Evolutionary conservation across 2,797 vertebrate species (phyloP).

Genomic region (Phaenicophaeus curvirostris): DNA sequence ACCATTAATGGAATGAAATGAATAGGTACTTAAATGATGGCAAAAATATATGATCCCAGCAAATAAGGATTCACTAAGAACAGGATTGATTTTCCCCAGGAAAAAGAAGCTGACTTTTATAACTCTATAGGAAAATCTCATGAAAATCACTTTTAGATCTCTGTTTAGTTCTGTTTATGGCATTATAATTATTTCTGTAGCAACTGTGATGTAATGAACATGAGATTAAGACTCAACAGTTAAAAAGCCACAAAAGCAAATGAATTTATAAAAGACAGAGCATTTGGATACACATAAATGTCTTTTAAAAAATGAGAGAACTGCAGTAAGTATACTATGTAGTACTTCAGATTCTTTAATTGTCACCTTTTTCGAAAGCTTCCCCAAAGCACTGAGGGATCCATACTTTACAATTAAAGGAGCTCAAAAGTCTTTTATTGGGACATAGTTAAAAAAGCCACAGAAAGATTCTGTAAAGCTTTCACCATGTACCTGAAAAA

Average conservation of each 20-base stretch:
- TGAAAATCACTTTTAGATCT: neutral
- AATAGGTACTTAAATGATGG: neutral
- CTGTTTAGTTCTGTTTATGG: conserved; percentile 13
- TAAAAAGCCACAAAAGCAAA: neutral
- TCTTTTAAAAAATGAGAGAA: neutral
- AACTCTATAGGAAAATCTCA: neutral
- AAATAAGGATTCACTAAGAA: neutral
- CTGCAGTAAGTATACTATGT: neutral
- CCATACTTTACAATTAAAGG: neutral
- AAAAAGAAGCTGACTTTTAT: neutral
- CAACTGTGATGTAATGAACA: conserved; percentile 7
- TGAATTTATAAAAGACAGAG: neutral
- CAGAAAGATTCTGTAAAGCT: neutral
- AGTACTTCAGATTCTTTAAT: neutral
- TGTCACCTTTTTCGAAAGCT: neutral
- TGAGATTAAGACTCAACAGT: neutral
- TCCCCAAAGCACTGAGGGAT: neutral
- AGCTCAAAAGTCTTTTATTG: neutral
- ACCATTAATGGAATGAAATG: neutral
- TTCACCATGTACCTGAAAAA: neutral
- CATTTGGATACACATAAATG: neutral
- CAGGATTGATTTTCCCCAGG: neutral
- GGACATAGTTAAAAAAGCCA: neutral
- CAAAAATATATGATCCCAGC: neutral
- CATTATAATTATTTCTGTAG: conserved; percentile 29